Percentiles rank a stretch among this genome's conserved stretches.
Conservation (phyloP, 2,113 vertebrate genomes). For the Gadus chalcogrammus region DNA sequence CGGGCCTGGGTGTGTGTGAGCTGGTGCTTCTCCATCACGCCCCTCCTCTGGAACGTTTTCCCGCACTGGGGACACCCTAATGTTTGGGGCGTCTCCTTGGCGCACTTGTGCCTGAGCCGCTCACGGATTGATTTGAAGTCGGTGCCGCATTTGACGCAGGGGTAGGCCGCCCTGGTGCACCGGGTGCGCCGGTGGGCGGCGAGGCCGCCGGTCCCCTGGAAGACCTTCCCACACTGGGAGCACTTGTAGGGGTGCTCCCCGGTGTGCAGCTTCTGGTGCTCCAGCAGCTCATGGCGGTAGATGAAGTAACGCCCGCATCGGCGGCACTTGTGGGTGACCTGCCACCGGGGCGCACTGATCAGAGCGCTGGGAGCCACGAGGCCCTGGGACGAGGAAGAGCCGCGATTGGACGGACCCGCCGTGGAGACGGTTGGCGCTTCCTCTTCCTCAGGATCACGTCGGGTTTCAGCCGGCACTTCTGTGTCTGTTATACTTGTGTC, state of each 20-base stretch:
- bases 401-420: not conserved
- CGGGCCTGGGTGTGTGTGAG: slow-evolving; percentile 32
- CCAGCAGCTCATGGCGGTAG: slow-evolving; percentile 43
- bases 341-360: slow-evolving; percentile 1
- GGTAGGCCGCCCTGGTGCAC: slow-evolving; percentile 44
- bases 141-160: slow-evolving; percentile 49
- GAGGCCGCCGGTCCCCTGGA: slow-evolving; percentile 38
- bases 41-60: slow-evolving; percentile 42
- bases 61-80: slow-evolving; percentile 50
- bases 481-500: not conserved
- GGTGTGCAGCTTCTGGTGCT: slow-evolving; percentile 47
- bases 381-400: slow-evolving; percentile 10
- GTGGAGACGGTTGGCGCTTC: not conserved
- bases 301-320: slow-evolving; percentile 51
- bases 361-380: not conserved
- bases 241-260: slow-evolving; percentile 56
- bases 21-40: slow-evolving; percentile 38
- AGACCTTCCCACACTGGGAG: slow-evolving; percentile 52
- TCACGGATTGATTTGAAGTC: slow-evolving; percentile 42
- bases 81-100: slow-evolving; percentile 18
- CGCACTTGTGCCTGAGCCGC: slow-evolving; percentile 36
- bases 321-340: slow-evolving; percentile 46
- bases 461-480: not conserved
- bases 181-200: slow-evolving; percentile 42
- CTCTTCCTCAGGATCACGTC: slow-evolving; percentile 18